Base-by-base conservation (phyloP, 2,888 invertebrate species). In the Dolichopus griseipennis region DNA sequence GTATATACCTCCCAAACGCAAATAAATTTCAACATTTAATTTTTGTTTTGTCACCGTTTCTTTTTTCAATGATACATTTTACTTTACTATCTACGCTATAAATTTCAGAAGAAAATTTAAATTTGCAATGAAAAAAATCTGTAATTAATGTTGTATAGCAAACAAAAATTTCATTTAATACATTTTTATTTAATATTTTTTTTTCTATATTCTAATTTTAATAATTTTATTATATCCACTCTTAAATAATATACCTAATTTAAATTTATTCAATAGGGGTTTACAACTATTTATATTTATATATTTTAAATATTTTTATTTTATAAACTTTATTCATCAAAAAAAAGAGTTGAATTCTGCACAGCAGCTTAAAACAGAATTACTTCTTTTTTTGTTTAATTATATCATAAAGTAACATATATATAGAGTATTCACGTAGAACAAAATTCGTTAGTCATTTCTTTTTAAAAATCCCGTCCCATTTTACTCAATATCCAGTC, bases 291-390 rank as follows among this genome's bases (percentile, higher is more conserved):
- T 2, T 52, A 52, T 52, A 52, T 52, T 12, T 52, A 12, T 52
- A 52, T 52, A 52, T 18, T 52, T 18, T 52, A 52, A 12, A 52
- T 18, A 18, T 52, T 52, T 52, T 52, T 52, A 12, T 52, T 37
- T 5, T 37, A 37, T 37, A 37, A 37, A 37, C 12, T 37, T 52
- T 52, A 52, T n/a, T 18, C 18, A 52, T 1, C 52, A 15, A 52
- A 52, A 52, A 52, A 18, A 15, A 52, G 15, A 52, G 18, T 7
- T 18, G 6, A 52, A 52, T 52, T 52, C 52, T 52, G 52, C 2
- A 52, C 52, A 52, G 52, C 52, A 52, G 52, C 52, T 52, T 4
- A 41, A 52, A 52, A 52, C 52, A 52, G 52, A 52, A 52, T 52
- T 52, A 6, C 6, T n/a, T 52, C 15, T n/a, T 52, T 12, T 37